Base-by-base conservation (phyloP, 2,888 invertebrate species). In the Pollenia griseotomentosa region DNA sequence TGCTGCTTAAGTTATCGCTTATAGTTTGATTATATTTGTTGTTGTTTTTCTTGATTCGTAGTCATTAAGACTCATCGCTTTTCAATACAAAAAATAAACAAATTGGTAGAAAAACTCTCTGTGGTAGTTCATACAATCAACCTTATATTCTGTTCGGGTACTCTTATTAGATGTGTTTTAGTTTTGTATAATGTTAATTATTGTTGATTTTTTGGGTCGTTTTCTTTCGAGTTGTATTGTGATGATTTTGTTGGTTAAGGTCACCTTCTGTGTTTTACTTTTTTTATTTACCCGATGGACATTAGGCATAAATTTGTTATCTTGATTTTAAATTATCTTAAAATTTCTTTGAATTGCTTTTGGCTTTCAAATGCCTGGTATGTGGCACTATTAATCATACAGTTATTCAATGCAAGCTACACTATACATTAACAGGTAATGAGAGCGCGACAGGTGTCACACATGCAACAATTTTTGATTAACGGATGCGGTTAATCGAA, bases 1-100 rank as follows among this genome's bases (percentile, higher is more conserved):
- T 33, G 33, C 33, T 33, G 33, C 40, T 40, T 55, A 16, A 40
- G 16, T 44, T 63, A n/a, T 44, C 63, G 33, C 48, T 48, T 74
- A 16, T 82, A 51, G 61, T 44, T 59, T 82, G 66, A 82, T 82
- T 75, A 75, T 74, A 44, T 59, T 59, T 44, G 63, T 61, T 51
- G 23, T 71, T 59, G 57, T 46, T 14, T 74, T 59, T 48, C 53
- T 80, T 33, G 4, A 16, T 53, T n/a, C 48, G 63, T 10, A 75
- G 11, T 51, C 68, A 75, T 74, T 75, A 61, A 42, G 16, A n/a
- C 14, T 40, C 9, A 44, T 14, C 44, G 14, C 19, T 46, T 59
- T 40, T 3, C 14, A 40, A 59, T 59, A 33, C 7, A 33, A 33
- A 33, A 6, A 33, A 33, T 14, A 48, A 12, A 48, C 48, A 59